Percentiles rank a stretch among this genome's conserved stretches.
Conservation (phyloP, 2,888 invertebrate species). For the Erpobdella octoculata region DNA sequence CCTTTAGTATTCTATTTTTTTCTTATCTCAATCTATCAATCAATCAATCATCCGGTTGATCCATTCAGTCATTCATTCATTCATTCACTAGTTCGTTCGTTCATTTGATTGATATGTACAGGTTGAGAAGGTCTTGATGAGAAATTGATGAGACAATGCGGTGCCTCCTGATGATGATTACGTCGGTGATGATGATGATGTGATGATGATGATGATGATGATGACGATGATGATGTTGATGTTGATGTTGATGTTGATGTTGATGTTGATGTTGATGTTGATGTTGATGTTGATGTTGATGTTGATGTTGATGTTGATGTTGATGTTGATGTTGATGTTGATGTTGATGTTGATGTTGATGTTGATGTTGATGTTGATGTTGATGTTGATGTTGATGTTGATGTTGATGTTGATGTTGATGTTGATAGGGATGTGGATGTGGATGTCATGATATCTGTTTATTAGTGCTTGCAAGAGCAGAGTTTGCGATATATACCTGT, state of each 20-base stretch:
- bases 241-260: slow-evolving; percentile 15
- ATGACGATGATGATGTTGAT: slow-evolving; percentile 21
- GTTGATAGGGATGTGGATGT: background rate
- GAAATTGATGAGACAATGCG: background rate
- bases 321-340: background rate
- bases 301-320: slow-evolving; percentile 7
- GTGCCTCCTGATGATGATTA: background rate
- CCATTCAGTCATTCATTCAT: background rate
- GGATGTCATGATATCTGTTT: no score
- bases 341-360: background rate
- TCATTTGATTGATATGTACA: background rate
- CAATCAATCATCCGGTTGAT: background rate
- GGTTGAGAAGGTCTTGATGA: background rate
- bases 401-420: background rate
- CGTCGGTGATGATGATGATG: background rate
- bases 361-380: background rate
- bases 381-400: background rate
- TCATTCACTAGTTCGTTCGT: background rate
- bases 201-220: slow-evolving; percentile 2
- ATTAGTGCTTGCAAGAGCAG: no score
- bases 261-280: slow-evolving; percentile 5
- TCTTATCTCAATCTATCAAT: background rate
- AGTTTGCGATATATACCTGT: no score
- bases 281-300: background rate
- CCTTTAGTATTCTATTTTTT: no score